phyloP scores from a whole-genome alignment of 2,113 vertebrate genomes.

The Nothoprocta pentlandii region DNA sequence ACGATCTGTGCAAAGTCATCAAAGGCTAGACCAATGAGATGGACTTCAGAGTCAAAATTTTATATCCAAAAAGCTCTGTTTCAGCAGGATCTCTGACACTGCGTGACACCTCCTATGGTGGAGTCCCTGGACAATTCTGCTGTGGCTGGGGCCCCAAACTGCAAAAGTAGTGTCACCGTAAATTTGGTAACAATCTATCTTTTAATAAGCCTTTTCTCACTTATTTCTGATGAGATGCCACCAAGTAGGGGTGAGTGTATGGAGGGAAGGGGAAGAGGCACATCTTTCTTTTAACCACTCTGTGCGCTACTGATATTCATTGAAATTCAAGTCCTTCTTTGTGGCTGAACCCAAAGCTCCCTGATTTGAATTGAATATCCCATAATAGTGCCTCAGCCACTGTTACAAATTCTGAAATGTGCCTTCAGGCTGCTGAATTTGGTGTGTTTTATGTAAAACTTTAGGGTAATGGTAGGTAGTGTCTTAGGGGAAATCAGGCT shows the following conservation, averaged over 20 bases:
- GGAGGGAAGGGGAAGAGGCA: not conserved
- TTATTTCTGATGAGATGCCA: not conserved
- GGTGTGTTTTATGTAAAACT: not conserved
- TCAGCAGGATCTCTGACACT: not conserved
- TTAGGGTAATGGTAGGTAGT: not conserved
- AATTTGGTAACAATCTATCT: not conserved
- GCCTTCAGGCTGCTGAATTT: not conserved
- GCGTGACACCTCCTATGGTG: not conserved
- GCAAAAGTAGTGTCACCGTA: accelerated
- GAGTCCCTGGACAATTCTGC: not conserved
- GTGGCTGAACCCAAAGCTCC: not conserved
- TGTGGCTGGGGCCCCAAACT: not conserved
- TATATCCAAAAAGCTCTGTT: not conserved
- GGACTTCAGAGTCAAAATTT: not conserved
- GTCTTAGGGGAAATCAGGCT: not conserved
- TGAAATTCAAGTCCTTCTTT: not conserved
- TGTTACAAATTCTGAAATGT: not conserved
- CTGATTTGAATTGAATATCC: not conserved
- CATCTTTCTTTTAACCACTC: not conserved
- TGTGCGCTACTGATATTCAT: not conserved
- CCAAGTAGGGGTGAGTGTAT: not conserved
- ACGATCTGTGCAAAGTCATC: not conserved
- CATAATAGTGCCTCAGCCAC: not conserved
- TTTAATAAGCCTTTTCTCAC: not conserved
- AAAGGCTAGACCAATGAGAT: not conserved